These are phyloP conservation scores for Mesorhabditis spiculigera DNA, from an alignment of 2,888 invertebrate genomes.

Conservation along the genomic window DNA sequence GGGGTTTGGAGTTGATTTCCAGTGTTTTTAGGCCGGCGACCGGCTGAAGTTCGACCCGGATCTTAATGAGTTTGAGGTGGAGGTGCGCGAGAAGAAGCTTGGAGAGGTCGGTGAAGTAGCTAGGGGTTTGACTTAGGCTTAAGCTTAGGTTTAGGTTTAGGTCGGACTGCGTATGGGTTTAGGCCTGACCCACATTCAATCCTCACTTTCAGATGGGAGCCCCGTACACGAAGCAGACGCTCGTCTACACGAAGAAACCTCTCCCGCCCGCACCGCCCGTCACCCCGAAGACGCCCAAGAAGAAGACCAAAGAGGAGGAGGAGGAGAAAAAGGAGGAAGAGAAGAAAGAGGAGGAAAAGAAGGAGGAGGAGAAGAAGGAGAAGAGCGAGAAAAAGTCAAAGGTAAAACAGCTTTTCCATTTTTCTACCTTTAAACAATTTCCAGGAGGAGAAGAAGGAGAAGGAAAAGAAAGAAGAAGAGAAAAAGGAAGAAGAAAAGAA, in stretches of 20 bases:
- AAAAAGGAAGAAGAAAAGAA: background rate
- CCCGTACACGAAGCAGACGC: too few relatives aligned
- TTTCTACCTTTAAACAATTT: background rate
- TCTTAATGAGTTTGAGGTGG: too few relatives aligned
- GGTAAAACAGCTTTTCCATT: slow-evolving; percentile 3
- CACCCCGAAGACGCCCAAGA: background rate
- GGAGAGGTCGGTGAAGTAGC: too few relatives aligned
- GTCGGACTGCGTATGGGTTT: too few relatives aligned
- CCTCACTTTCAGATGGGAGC: too few relatives aligned
- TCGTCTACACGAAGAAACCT: background rate
- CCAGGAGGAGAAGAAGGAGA: slow-evolving; percentile 8
- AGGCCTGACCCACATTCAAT: too few relatives aligned
- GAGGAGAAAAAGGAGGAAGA: background rate
- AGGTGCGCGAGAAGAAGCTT: too few relatives aligned
- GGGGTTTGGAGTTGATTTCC: too few relatives aligned
- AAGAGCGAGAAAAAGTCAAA: slow-evolving; percentile 13
- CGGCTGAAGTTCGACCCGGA: too few relatives aligned
- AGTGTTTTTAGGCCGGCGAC: too few relatives aligned
- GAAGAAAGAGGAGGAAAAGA: slow-evolving; percentile 11
- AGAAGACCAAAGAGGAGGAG: background rate
- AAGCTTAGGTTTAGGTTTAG: too few relatives aligned
- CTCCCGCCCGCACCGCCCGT: slow-evolving; percentile 4
- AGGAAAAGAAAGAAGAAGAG: slow-evolving; percentile 4
- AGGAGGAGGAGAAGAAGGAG: slow-evolving; percentile 15
- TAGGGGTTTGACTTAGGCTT: too few relatives aligned